Evolutionary conservation across 2,113 vertebrate species (phyloP), one percentile per base, ranked within the genome.

Genomic region (Spermophilus dauricus): DNA sequence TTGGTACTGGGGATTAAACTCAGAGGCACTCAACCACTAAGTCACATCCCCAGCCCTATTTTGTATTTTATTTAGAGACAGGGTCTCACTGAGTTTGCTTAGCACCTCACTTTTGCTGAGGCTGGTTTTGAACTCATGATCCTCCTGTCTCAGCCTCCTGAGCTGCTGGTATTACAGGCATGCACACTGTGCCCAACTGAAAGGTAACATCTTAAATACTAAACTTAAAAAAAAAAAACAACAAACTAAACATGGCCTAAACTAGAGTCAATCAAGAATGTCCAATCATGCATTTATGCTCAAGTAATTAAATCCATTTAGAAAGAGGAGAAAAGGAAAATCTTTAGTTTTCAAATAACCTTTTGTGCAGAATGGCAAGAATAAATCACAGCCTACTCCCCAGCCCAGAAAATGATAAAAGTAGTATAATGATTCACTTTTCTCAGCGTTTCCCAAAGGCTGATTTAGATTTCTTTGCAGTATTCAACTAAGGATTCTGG

Each of bases 381-480:
- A 34, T 70, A 45, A 88, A 78, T 12, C 8, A 45, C 13, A 61
- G 30, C 4, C 22, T 67, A 16, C 67, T 32, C 14, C 8, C 26
- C 14, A 73, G 22, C 24, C 61, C 61, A 84, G 75, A 93, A 93
- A 37, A 72, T 39, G 26, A 77, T 48, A 86, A 56, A 77, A 77
- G 7, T 30, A 70, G 48, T 63, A 30, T n/a, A 93, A 28, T 26
- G 82, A 95, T 63, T 80, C 69, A 94, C 89, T 94, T 92, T 97
- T 90, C 83, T 13, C 96, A 73, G 42, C 84, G 84, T 88, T 94
- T 34, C 56, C 86, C 78, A 56, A 95, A 85, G 81, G 77, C 58
- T 63, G 83, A 96, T 96, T 98, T 94, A 97, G 86, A 97, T 94
- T 97, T 98, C 96, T 87, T 96, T 93, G 56, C 75, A 69, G 67